Base-by-base conservation (phyloP, 2,888 invertebrate genomes). In the Lithophane leautieri region DNA sequence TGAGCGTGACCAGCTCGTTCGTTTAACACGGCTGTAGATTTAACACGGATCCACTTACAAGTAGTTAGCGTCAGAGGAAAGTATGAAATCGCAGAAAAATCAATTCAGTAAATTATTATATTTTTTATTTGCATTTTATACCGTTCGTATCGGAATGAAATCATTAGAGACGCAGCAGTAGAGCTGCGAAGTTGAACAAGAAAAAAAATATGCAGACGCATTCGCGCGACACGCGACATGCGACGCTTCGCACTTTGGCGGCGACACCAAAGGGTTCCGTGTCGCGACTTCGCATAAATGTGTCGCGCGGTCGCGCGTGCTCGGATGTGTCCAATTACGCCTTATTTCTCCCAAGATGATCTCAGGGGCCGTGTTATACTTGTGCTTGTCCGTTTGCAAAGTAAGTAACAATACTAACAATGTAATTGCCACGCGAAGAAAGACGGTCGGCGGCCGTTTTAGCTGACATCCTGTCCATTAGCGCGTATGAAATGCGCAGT, bases 261-360 rank as follows among this genome's bases (percentile, higher is more conserved):
- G 79, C 71, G 61, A 73, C 63, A 74, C 85, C 85, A 89, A 90
- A 88, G 88, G 82, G 88, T 84, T 88, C 90, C 89, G 88, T 85
- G 88, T 89, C 82, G 85, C 84, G 81, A 81, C 81, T 82, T 66
- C 77, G 84, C 76, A 77, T 82, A 89, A 80, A 89, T 89, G 85
- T 88, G 89, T 85, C 84, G 85, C 79, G 65, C 81, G 84, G 86
- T 74, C 84, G 82, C 89, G 79, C 88, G 85, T 87, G 86, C 90
- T 87, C 85, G 90, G 91, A 92, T 89, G 88, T 82, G 82, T 88
- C 86, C 89, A 90, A 91, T 92, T 92, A 91, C 79, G 80, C 81
- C 81, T 86, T 78, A 82, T 81, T 80, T 79, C 71, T 69, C 70
- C 65, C 65, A 77, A 70, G 84, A 89, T 84, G 86, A 77, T 81